Percentiles rank a stretch among this genome's conserved stretches.
These are phyloP conservation scores for Eilema depressum DNA, from an alignment of 2,888 invertebrate genomes.

Conservation along the genomic window DNA sequence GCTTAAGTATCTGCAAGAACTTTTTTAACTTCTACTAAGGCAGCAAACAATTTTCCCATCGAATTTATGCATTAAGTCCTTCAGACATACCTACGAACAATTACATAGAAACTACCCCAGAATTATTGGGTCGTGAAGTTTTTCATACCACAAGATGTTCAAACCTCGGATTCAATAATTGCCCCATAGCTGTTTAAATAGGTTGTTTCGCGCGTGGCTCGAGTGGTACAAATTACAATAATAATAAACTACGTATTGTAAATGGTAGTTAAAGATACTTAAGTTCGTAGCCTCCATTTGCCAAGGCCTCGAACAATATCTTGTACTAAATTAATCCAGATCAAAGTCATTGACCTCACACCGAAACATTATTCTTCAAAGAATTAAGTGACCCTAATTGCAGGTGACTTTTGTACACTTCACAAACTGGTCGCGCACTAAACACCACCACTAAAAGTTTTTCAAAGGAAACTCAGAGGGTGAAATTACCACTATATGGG, in stretches of 20 bases:
- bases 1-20: too few species aligned
- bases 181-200: too few species aligned
- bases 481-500: not conserved
- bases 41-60: too few species aligned
- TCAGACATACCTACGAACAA: too few species aligned
- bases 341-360: slow-evolving; percentile 13
- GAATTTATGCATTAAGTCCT: too few species aligned
- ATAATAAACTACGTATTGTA: not conserved
- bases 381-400: slow-evolving; percentile 19
- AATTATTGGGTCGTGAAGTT: too few species aligned
- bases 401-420: slow-evolving; percentile 7
- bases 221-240: not conserved
- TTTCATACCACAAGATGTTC: too few species aligned
- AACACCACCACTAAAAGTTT: not conserved
- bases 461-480: not conserved
- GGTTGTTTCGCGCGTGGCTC: too few species aligned
- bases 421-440: not conserved
- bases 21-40: too few species aligned
- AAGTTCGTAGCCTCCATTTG: not conserved
- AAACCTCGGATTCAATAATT: too few species aligned
- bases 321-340: not conserved
- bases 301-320: not conserved
- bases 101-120: too few species aligned
- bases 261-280: not conserved
- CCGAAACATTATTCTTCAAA: slow-evolving; percentile 11